Evolutionary conservation across 1,140 invertebrate species (phyloP), one percentile per base, ranked within the genome.

Genomic region (Plodia interpunctella): DNA sequence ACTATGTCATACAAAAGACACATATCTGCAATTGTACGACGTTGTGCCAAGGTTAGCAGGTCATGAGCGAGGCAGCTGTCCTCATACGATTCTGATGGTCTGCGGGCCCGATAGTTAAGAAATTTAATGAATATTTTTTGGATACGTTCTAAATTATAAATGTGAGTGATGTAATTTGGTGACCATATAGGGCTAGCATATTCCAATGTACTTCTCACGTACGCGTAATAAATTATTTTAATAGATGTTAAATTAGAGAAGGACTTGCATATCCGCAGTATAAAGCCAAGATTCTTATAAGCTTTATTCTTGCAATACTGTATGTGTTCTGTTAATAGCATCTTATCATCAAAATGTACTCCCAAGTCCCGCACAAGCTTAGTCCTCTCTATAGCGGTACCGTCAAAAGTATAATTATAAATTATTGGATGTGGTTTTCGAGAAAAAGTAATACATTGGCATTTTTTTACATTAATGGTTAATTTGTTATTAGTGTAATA

Each of bases 121-220:
- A 3, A 6, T 25, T 25, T 25, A 25, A 25, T 25, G 6, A 25
- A 25, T 2, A 25, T 25, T 25, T 25, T 25, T 25, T 25, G 21
- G 21, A 25, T 25, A 25, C 21, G 21, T 6, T 25, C 21, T 25
- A 25, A 25, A 2, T 25, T 2, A 25, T 25, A 2, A 3, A 25
- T 35, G 13, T 56, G 13, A 4, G 17, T 35, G 18, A 2, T 18
- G 19, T 58, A 58, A 8, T 32, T 20, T 4, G 56, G 56, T 5
- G 35, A 58, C 56, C 56, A 58, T 13, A 58, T 28, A 0, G 56
- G 15, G n/a, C 56, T 21, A 5, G 38, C 56, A 28, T 49, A 58
- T 28, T 58, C 56, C 20, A 58, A 25, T 2, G 49, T 49, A 38
- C 56, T 58, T n/a, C 56, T 49, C 9, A 58, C 56, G n/a, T 49